Evolutionary conservation across 2,113 vertebrate species (phyloP), one percentile per base, ranked within the genome.

Genomic region (Sarotherodon lohbergeri): DNA sequence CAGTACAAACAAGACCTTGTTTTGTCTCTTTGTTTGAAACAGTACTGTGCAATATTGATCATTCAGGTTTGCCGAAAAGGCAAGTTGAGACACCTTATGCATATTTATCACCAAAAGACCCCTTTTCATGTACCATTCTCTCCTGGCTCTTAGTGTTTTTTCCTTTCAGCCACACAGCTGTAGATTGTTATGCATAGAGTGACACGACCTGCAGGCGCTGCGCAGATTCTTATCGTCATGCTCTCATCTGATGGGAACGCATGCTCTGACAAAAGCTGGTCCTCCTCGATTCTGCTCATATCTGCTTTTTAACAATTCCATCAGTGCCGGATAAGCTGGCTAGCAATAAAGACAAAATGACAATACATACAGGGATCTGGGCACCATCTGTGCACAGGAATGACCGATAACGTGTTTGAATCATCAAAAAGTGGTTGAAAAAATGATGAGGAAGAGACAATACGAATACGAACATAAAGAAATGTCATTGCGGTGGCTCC

Each of bases 301-400:
- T 95, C 93, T 94, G 89, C 92, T 90, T 95, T 95, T 96, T 95
- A 96, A 96, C 92, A 90, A 95, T 95, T 96, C 94, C 95, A 94
- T 96, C 96, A 95, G 93, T 82, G 94, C 83, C 6, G 88, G 94
- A 95, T 95, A 96, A 96, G 94, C 91, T 43, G 81, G 88, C 91
- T 92, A 91, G 92, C 93, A 94, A 93, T 95, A 94, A 93, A 92
- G 92, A 93, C 76, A 88, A 91, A 94, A 93, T 91, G 89, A 90
- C 93, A 95, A 94, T 86, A 91, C 92, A 89, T 94, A 82, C 91
- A 94, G 73, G 91, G 95, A 95, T 96, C 94, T 94, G 90, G 78
- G 83, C 93, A 89, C 91, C 91, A 94, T 95, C 94, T 94, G 90
- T 89, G 88, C 89, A 82, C 88, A 89, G 52, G 91, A 92, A 94